phyloP scores from a whole-genome alignment of 2,113 vertebrate species.

The Urocitellus parryii region DNA sequence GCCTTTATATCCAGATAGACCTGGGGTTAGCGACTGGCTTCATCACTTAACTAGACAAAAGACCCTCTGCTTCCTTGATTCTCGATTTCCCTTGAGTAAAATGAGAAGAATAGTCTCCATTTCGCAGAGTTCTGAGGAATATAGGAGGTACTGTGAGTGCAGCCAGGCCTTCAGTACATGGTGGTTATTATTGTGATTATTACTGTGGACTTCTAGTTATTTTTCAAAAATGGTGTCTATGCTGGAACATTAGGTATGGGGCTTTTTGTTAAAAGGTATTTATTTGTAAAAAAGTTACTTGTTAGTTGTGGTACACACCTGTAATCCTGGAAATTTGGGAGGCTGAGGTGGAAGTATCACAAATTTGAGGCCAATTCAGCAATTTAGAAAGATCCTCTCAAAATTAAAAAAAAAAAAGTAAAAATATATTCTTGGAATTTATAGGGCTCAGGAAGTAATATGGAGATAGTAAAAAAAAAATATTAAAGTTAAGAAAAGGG shows the following conservation, averaged over 20 bases:
- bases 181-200: neutral
- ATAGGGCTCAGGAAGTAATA: too few species aligned
- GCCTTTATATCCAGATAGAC: neutral
- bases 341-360: too few species aligned
- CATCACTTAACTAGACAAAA: neutral
- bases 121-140: neutral
- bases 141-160: neutral
- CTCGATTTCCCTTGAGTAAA: neutral
- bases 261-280: neutral
- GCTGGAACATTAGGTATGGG: neutral
- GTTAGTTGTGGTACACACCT: too few species aligned
- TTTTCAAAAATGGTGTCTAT: neutral
- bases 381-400: too few species aligned
- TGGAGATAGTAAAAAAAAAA: too few species aligned
- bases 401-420: too few species aligned
- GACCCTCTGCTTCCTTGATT: neutral
- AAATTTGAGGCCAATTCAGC: too few species aligned
- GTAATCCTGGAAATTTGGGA: too few species aligned
- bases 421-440: too few species aligned
- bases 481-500: too few species aligned
- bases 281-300: constrained; percentile 22
- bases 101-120: neutral
- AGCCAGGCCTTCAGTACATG: neutral
- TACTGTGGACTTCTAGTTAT: neutral
- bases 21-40: neutral